Base-by-base conservation (phyloP, 2,113 vertebrate species). In the Macrotus californicus region DNA sequence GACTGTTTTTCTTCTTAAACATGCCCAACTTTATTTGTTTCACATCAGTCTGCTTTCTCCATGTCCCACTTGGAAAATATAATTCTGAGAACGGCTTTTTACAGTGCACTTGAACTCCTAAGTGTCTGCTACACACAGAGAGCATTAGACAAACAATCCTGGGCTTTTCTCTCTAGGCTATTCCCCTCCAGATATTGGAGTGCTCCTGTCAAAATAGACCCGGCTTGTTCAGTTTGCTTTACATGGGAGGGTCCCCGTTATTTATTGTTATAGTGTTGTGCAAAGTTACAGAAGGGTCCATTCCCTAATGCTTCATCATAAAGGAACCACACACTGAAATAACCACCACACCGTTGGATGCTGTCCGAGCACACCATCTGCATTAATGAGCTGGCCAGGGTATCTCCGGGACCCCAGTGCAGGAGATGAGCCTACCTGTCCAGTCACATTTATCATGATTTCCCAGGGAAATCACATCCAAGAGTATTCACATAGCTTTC, bases 391-490 rank as follows among this genome's bases (percentile, higher is more conserved):
- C 48, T 19, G 34, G 75, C 29, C 84, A 76, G 73, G 66, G 73
- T 0, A 12, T 84, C n/a, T 14, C 36, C 0, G 0, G 61, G 67
- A 83, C 75, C 73, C 64, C 75, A 41, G 39, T 48, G 69, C 34
- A 66, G 34, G 67, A 90, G 75, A 89, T 94, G 91, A 90, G 75
- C 81, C 34, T 7, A 92, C 84, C 90, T 96, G 94, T 96, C 95
- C 90, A 85, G 92, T 90, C 70, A 92, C 81, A 97, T 95, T 97
- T 73, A 94, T 93, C 96, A 93, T 64, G 56, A 80, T 54, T 87
- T 87, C 84, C 92, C 76, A 76, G 90, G 87, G 77, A 94, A 95
- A 95, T 81, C 89, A 76, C 67, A 96, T 80, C 79, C 64, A 80
- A 87, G 83, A 81, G 41, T 36, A 96, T 82, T 94, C 69, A 82